These are phyloP conservation scores for Neocloeon triangulifer DNA, from an alignment of 1,140 invertebrate species.

Conservation along the genomic window DNA sequence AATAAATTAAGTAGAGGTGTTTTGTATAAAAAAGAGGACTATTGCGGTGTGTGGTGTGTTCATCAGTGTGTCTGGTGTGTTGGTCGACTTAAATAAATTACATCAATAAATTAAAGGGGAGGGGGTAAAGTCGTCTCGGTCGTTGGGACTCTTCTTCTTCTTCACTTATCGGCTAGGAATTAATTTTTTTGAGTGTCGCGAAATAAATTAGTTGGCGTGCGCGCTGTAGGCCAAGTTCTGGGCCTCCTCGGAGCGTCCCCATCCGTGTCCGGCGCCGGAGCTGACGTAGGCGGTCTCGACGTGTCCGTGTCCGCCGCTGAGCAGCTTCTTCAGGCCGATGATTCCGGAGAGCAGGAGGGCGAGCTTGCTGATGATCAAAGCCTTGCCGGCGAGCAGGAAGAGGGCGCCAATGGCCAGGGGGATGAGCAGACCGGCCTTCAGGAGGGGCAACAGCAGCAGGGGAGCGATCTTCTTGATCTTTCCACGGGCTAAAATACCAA, in stretches of 20 bases:
- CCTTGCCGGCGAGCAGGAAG: constrained; percentile 51
- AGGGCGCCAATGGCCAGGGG: constrained; percentile 47
- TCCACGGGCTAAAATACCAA: constrained; percentile 28
- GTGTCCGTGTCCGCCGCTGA: constrained; percentile 29
- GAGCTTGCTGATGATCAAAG: constrained; percentile 48
- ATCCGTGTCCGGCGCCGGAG: constrained; percentile 32
- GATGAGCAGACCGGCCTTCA: constrained; percentile 45
- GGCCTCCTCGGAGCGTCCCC: constrained; percentile 38
- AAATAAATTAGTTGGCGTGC: too few relatives aligned
- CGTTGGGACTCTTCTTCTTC: too few relatives aligned
- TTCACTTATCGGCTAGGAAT: too few relatives aligned
- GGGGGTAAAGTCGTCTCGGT: too few relatives aligned
- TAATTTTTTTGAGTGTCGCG: too few relatives aligned
- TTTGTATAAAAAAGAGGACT: too few relatives aligned
- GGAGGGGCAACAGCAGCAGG: constrained; percentile 58
- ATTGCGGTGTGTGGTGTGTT: too few relatives aligned
- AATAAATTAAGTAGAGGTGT: too few relatives aligned
- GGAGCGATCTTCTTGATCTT: constrained; percentile 68
- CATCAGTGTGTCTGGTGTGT: too few relatives aligned
- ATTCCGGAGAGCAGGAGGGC: constrained; percentile 49
- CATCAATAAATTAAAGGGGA: too few relatives aligned
- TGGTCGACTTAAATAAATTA: too few relatives aligned
- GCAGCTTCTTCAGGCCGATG: constrained; percentile 50
- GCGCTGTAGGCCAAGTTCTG: constrained; percentile 43
- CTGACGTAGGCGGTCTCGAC: constrained; percentile 31